Evolutionary conservation across 2,888 invertebrate genomes (phyloP).

Genomic region (Aphodius sticticus): DNA sequence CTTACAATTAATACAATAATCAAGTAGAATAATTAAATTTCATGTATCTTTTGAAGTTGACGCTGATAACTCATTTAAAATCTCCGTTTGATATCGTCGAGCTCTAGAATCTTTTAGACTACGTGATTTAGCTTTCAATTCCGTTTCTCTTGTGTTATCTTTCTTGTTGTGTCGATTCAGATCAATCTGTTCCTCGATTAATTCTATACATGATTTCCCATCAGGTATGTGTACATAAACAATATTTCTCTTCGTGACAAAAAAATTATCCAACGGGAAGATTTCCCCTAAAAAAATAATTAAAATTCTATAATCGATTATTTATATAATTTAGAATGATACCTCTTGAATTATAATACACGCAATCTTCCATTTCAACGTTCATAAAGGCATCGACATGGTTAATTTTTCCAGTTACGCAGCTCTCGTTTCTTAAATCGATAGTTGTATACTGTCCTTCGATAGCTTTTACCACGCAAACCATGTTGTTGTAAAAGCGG

Average conservation of each 20-base stretch:
- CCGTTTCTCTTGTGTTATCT: conserved; percentile 7
- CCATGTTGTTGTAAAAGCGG: conserved; percentile 38
- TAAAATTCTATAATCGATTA: conserved; percentile 19
- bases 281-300: conserved; percentile 56
- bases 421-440: conserved; percentile 73
- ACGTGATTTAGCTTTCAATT: conserved; percentile 17
- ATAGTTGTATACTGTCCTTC: conserved; percentile 68
- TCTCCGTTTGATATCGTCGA: conserved; percentile 35
- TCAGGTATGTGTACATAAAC: conserved; percentile 75
- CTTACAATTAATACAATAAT: not conserved
- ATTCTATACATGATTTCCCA: conserved; percentile 35
- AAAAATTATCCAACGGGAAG: conserved; percentile 69
- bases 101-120: conserved; percentile 38
- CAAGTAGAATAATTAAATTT: not conserved
- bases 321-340: conserved; percentile 26
- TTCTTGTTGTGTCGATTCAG: not conserved
- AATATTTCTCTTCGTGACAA: conserved; percentile 70
- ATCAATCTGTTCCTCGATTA: conserved; percentile 10
- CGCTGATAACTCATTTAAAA: conserved; percentile 10
- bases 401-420: conserved; percentile 68
- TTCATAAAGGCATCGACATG: conserved; percentile 76
- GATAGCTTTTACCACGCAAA: conserved; percentile 68
- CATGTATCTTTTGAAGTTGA: conserved; percentile 8
- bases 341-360: conserved; percentile 70
- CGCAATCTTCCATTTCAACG: conserved; percentile 68